Evolutionary conservation across 2,888 invertebrate genomes (phyloP).

Genomic region (Archaeoteleia sp.): DNA sequence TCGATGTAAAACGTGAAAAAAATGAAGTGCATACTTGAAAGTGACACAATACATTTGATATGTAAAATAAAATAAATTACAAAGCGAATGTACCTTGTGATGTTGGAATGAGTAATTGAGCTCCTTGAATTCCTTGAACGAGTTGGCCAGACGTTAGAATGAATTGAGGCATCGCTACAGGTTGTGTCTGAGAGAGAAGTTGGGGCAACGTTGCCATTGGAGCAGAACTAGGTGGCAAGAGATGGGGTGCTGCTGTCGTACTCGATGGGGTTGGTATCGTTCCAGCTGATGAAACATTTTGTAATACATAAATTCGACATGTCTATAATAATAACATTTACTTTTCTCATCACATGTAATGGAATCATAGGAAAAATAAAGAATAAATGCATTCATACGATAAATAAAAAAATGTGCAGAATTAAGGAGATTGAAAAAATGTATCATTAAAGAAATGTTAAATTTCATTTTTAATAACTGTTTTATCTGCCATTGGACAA

Average conservation of each 20-base stretch:
- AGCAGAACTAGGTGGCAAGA: constrained; percentile 70
- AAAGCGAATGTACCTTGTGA: constrained; percentile 84
- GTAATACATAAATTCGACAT: constrained; percentile 36
- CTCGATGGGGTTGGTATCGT: constrained; percentile 72
- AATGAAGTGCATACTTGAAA: constrained; percentile 9
- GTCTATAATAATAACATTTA: constrained; percentile 19
- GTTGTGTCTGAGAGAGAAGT: constrained; percentile 78
- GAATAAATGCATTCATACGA: too few relatives aligned
- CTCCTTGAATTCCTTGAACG: constrained; percentile 94
- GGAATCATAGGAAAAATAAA: too few relatives aligned
- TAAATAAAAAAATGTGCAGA: too few relatives aligned
- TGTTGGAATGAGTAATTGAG: constrained; percentile 95
- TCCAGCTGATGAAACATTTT: constrained; percentile 62
- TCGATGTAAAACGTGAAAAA: too few relatives aligned
- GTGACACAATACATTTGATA: constrained; percentile 12
- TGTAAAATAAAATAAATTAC: constrained; percentile 11
- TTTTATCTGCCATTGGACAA: too few relatives aligned
- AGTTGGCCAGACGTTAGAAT: constrained; percentile 93
- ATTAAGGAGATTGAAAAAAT: too few relatives aligned
- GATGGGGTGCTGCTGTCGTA: constrained; percentile 70
- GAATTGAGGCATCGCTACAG: constrained; percentile 91
- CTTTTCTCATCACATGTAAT: too few relatives aligned
- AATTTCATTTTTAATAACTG: too few relatives aligned
- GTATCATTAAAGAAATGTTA: too few relatives aligned
- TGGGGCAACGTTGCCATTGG: constrained; percentile 79